Conservation (phyloP, 2,888 invertebrate species). For the Volucella zonaria region DNA sequence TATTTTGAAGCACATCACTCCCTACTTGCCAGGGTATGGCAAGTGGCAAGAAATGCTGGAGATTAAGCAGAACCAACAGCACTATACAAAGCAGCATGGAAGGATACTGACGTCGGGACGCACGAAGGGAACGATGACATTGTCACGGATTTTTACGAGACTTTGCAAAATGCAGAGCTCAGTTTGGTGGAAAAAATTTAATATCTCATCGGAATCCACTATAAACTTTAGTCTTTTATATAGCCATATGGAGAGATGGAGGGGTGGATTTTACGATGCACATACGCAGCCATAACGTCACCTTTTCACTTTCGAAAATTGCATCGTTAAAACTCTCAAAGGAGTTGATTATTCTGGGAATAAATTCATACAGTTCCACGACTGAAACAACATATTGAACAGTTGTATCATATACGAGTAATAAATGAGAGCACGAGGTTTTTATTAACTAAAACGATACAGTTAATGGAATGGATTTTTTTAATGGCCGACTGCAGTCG, state of each 20-base stretch:
- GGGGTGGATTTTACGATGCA: conserved; percentile 62
- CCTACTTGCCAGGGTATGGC: neutral
- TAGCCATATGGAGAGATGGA: neutral
- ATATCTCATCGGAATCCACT: conserved; percentile 60
- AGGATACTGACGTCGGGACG: neutral
- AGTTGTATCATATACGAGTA: conserved; percentile 22
- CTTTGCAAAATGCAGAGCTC: conserved; percentile 44
- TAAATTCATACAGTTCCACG: conserved; percentile 61
- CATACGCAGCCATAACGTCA: conserved; percentile 70
- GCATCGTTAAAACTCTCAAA: conserved; percentile 67
- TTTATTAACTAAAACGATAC: conserved; percentile 53
- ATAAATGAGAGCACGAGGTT: conserved; percentile 20
- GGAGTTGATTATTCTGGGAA: conserved; percentile 51
- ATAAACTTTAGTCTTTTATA: conserved; percentile 33
- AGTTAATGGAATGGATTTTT: conserved; percentile 60
- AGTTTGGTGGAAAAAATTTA: conserved; percentile 51
- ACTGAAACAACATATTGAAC: conserved; percentile 64
- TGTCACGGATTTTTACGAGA: conserved; percentile 66
- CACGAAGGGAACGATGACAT: conserved; percentile 46
- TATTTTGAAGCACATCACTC: conserved; percentile 54
- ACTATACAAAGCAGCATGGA: neutral
- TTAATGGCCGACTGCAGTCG: conserved; percentile 44
- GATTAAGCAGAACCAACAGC: conserved; percentile 38
- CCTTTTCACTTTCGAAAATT: conserved; percentile 72
- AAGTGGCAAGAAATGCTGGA: conserved; percentile 21